Base-by-base conservation (phyloP, 2,888 invertebrate genomes). In the Trimorus sp. region DNA sequence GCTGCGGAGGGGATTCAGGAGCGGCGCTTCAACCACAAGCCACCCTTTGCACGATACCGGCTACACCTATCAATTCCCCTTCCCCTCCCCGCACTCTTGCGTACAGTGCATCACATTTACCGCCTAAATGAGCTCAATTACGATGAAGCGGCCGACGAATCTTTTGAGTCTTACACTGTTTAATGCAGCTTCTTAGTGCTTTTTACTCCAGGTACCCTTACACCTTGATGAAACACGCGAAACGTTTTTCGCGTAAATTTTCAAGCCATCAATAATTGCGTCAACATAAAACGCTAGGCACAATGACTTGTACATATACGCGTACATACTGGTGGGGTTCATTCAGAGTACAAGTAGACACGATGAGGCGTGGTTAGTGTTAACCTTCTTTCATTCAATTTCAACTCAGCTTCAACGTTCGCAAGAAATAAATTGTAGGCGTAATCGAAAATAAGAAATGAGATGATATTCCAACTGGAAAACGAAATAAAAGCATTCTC, bases 1-100 rank as follows among this genome's bases (percentile, higher is more conserved):
- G 79, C 69, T 77, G 70, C 53, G 51, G 75, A 69, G 79, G 77
- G 77, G 78, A 75, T 74, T 42, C 73, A 73, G 69, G 69, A 79
- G 77, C 68, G 70, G 76, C 79, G 62, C 60, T 59, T 69, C 58
- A 65, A 73, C 53, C 62, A 16, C 75, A 42, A 66, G 58, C 37
- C 62, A 59, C 75, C 70, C 79, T 75, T 62, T 12, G 26, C 59
- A 49, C 62, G 51, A 59, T 68, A 58, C 42, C 63, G 16, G 51
- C 45, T 65, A 56, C 65, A 11, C 14, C 56, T 51, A 58, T 62
- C 45, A 42, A 40, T 9, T 40, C 40, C 40, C 63, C 45, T 42
- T 53, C n/a, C 51, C 45, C n/a, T 15, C 12, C 26, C 53, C 45
- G 45, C 16, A 42, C 26, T 26, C 26, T 26, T 4, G 26, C 26